A percentile compares a stretch with the other conserved stretches of the same genome.
Conservation (phyloP, 1,140 invertebrate species). For the Apis laboriosa region DNA sequence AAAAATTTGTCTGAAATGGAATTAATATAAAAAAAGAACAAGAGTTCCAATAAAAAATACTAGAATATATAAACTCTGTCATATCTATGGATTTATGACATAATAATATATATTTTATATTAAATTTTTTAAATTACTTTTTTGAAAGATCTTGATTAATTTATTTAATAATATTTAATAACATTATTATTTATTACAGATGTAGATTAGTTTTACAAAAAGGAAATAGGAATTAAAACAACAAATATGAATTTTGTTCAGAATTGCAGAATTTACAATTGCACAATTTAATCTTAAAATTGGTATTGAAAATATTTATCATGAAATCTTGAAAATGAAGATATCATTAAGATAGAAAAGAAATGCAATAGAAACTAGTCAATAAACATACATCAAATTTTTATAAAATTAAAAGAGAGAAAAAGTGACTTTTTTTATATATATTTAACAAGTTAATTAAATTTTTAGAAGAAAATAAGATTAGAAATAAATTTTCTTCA, state of each 20-base stretch:
- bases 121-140: slow-evolving; percentile 9
- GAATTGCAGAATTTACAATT: slow-evolving; percentile 74
- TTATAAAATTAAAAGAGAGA: slow-evolving; percentile 69
- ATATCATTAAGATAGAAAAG: slow-evolving; percentile 81
- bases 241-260: slow-evolving; percentile 70
- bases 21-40: slow-evolving; percentile 15
- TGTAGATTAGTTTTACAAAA: slow-evolving; percentile 75
- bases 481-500: slow-evolving; percentile 31
- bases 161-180: neutral
- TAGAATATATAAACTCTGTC: slow-evolving; percentile 50
- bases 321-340: slow-evolving; percentile 79
- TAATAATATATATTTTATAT: slow-evolving; percentile 45
- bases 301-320: slow-evolving; percentile 80
- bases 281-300: slow-evolving; percentile 79
- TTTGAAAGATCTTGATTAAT: slow-evolving; percentile 7
- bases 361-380: slow-evolving; percentile 78
- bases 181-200: slow-evolving; percentile 48
- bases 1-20: slow-evolving; percentile 55
- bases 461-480: slow-evolving; percentile 22
- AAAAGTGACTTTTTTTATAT: slow-evolving; percentile 55
- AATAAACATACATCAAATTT: slow-evolving; percentile 79
- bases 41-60: slow-evolving; percentile 63
- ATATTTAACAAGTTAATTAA: slow-evolving; percentile 32
- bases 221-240: slow-evolving; percentile 51
- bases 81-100: slow-evolving; percentile 37